phyloP scores from a whole-genome alignment of 2,888 invertebrate genomes.

The Aphodius granarius region DNA sequence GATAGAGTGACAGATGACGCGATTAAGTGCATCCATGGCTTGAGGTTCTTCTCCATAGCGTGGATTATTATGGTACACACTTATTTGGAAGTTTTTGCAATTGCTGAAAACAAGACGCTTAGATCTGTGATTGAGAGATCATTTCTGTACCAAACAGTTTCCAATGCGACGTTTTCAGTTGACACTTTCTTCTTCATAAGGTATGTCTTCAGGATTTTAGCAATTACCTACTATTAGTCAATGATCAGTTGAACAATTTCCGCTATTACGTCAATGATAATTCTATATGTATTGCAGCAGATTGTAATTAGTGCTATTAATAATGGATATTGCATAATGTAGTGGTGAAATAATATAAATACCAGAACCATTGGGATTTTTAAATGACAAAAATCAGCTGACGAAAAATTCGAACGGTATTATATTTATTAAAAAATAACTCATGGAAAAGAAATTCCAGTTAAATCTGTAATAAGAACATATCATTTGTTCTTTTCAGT shows the following conservation, averaged over 20 bases:
- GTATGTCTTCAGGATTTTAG: constrained; percentile 49
- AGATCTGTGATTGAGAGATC: constrained; percentile 74
- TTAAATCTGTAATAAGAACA: constrained; percentile 4
- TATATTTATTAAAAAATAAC: constrained; percentile 1
- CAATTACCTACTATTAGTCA: neutral
- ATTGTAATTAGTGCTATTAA: neutral
- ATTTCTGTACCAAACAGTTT: constrained; percentile 79
- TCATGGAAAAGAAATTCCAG: neutral
- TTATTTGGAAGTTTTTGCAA: constrained; percentile 77
- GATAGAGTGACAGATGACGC: constrained; percentile 67
- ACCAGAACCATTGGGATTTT: neutral
- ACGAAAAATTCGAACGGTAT: too few relatives aligned
- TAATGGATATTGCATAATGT: neutral
- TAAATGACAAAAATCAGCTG: too few relatives aligned
- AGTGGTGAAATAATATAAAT: neutral
- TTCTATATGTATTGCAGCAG: neutral
- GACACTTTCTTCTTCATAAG: constrained; percentile 88
- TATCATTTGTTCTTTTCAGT: too few relatives aligned
- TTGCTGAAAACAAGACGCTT: constrained; percentile 74
- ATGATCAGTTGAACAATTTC: neutral
- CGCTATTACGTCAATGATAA: neutral
- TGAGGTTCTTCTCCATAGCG: constrained; percentile 75
- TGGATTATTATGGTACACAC: constrained; percentile 88
- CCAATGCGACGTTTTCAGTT: constrained; percentile 84
- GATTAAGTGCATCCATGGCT: constrained; percentile 75